These are phyloP conservation scores for Acromyrmex charruanus DNA, from an alignment of 1,140 invertebrate genomes.

Conservation along the genomic window DNA sequence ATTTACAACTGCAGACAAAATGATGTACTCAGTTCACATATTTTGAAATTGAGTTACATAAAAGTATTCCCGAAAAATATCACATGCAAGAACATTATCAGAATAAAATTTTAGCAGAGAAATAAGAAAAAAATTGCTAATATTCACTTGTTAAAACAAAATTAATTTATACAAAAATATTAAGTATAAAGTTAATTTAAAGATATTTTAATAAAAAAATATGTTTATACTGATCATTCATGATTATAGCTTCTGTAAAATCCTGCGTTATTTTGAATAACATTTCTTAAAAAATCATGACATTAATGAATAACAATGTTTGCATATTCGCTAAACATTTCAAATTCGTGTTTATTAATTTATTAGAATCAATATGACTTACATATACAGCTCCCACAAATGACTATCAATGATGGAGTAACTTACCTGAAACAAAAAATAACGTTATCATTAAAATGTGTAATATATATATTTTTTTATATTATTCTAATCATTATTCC, in stretches of 20 bases:
- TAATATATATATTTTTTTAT: background rate
- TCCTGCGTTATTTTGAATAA: background rate
- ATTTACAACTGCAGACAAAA: conserved; percentile 12
- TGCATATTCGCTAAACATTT: background rate
- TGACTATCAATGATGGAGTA: background rate
- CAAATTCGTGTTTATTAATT: background rate
- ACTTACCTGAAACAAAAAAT: conserved; percentile 70
- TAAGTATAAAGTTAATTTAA: background rate
- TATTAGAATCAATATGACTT: conserved; percentile 36
- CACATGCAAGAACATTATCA: background rate
- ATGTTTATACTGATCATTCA: background rate
- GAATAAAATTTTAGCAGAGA: background rate
- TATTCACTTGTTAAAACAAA: background rate
- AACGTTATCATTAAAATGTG: conserved; percentile 24
- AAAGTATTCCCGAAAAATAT: background rate
- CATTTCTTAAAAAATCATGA: background rate
- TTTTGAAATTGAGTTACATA: background rate
- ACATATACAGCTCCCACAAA: background rate
- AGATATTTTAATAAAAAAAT: conserved; percentile 14
- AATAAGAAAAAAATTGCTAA: background rate
- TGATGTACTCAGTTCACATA: background rate
- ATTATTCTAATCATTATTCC: background rate
- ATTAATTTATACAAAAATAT: background rate
- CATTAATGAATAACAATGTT: background rate
- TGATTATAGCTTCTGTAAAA: background rate